Evolutionary conservation across 2,888 invertebrate genomes (phyloP), one percentile per base, ranked within the genome.

Genomic region (Drosophila stalkeri): DNA sequence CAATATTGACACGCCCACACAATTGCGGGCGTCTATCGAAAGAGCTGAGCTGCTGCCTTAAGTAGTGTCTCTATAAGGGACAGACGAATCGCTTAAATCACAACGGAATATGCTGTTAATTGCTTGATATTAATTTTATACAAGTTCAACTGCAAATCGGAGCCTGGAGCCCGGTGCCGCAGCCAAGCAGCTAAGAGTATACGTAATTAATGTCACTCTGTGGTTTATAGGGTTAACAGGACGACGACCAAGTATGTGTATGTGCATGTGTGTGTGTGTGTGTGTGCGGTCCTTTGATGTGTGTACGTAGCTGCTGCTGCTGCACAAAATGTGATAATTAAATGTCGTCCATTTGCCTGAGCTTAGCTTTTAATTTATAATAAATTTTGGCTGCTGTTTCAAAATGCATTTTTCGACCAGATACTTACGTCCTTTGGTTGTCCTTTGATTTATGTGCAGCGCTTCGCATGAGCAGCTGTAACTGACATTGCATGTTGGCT

Each of bases 91-190:
- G 76, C 64, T 83, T 86, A 89, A 92, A 91, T 91, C 92, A 91
- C 84, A 70, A 79, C 76, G 59, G 85, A 92, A 91, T 90, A 85
- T 88, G 81, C 82, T 81, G 90, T 92, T 92, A 92, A 92, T 92
- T 92, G 91, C 90, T 85, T 76, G 87, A 89, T 92, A 92, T 92
- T 92, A 92, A 92, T 92, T 92, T 92, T 91, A 84, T 84, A 86
- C 77, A 77, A 77, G 52, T 72, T 77, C 47, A 47, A 43, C 57
- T 46, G 44, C 16, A 18, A 61, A 57, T 37, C n/a, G 59, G 49
- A 65, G 60, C 37, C 49, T 16, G 59, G 49, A 65, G 60, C 37
- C 49, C 33, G 14, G 44, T 23, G 47, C 37, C 23, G 47, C 18
- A 52, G 51, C 37, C 23, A 65, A 61, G 43, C 44, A 20, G 20